These are phyloP conservation scores for Sparus aurata DNA, from an alignment of 2,797 vertebrate species.

Conservation along the genomic window DNA sequence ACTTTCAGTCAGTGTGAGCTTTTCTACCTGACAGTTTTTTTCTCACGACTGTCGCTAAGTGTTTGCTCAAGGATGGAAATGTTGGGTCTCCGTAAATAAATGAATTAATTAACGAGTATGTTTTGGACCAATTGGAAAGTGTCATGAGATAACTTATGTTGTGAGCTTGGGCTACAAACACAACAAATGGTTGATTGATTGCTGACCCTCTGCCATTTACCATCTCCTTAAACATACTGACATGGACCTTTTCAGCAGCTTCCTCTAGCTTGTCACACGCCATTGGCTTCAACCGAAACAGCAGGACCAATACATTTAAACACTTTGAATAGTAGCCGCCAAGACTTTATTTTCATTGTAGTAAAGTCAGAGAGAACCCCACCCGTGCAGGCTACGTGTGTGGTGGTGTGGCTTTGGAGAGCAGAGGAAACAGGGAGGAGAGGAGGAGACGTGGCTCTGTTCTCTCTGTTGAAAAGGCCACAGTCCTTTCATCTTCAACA, in stretches of 20 bases:
- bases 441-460: slow-evolving; percentile 47
- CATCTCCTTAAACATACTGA: slow-evolving; percentile 25
- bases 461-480: slow-evolving; percentile 62
- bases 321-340: slow-evolving; percentile 37
- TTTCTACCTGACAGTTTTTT: slow-evolving; percentile 6
- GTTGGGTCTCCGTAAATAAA: no score
- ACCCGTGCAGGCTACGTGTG: slow-evolving; percentile 39
- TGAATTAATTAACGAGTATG: no score
- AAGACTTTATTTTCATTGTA: slow-evolving; percentile 40
- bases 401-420: slow-evolving; percentile 19
- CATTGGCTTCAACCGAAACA: slow-evolving; percentile 37
- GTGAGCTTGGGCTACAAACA: no score
- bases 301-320: slow-evolving; percentile 46
- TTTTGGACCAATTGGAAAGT: no score
- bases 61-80: no score
- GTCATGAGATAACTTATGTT: no score
- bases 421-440: slow-evolving; percentile 28
- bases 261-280: slow-evolving; percentile 48
- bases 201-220: slow-evolving; percentile 23
- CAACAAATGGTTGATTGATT: no score
- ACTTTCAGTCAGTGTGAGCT: background rate
- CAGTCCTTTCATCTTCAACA: slow-evolving; percentile 74
- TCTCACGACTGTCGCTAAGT: no score
- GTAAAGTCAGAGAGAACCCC: slow-evolving; percentile 49
- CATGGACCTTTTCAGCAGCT: slow-evolving; percentile 22